Conservation (phyloP, 2,888 invertebrate species). For the Alloplasta piceator region DNA sequence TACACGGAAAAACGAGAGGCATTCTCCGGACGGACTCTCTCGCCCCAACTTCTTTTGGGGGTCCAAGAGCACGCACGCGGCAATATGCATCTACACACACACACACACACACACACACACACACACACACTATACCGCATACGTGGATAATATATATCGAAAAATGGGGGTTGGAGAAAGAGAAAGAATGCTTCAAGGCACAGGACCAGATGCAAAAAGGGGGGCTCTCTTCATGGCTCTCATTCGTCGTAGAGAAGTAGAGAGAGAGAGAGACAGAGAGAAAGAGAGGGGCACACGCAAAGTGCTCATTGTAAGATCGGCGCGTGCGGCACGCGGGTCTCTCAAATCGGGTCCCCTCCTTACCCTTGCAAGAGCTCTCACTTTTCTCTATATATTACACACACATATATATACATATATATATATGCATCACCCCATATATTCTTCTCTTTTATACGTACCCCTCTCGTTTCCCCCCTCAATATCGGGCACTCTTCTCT, state of each 20-base stretch:
- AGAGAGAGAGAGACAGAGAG: constrained; percentile 38
- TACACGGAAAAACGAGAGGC: constrained; percentile 42
- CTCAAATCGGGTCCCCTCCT: constrained; percentile 70
- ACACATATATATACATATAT: constrained; percentile 8
- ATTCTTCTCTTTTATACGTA: constrained; percentile 66
- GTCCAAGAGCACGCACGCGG: constrained; percentile 51
- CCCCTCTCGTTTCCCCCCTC: constrained; percentile 62
- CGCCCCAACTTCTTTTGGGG: constrained; percentile 53
- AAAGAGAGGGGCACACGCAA: constrained; percentile 76
- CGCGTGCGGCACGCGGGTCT: constrained; percentile 82
- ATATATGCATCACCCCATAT: constrained; percentile 21
- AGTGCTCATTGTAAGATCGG: constrained; percentile 82
- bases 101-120: neutral
- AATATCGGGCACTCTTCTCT: constrained; percentile 57
- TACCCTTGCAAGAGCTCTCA: constrained; percentile 68
- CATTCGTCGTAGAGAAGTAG: constrained; percentile 53
- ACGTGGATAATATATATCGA: constrained; percentile 1
- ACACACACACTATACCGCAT: no score
- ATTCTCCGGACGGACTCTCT: constrained; percentile 44
- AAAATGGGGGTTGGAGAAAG: constrained; percentile 54
- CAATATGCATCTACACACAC: constrained; percentile 5
- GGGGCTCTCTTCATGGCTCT: constrained; percentile 35
- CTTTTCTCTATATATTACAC: constrained; percentile 20
- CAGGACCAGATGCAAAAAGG: constrained; percentile 65
- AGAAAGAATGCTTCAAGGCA: constrained; percentile 65